These are phyloP conservation scores for Pristis pectinata DNA, from an alignment of 2,797 vertebrate species.

Conservation along the genomic window DNA sequence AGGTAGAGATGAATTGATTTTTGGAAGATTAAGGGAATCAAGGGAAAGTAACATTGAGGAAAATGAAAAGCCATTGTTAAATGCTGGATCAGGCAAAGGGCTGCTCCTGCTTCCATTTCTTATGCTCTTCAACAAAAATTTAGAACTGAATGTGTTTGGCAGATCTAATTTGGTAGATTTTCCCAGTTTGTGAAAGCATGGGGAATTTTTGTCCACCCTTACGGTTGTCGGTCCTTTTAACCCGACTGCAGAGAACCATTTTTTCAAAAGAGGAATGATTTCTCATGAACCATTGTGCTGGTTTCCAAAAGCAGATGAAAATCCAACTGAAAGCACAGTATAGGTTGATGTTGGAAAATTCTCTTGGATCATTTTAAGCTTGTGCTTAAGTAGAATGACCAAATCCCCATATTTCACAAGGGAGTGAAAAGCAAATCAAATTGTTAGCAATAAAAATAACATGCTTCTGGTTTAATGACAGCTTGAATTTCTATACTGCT, in stretches of 20 bases:
- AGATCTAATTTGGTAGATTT: background rate
- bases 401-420: background rate
- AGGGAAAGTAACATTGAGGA: too few relatives aligned
- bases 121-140: background rate
- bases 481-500: too few relatives aligned
- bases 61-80: too few relatives aligned
- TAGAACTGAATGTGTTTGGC: background rate
- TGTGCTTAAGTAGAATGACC: background rate
- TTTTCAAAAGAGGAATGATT: background rate
- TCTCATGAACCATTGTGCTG: background rate
- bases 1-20: too few relatives aligned
- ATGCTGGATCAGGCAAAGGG: too few relatives aligned
- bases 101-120: too few relatives aligned
- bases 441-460: background rate
- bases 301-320: background rate
- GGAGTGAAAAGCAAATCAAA: background rate
- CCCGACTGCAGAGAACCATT: too few relatives aligned
- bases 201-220: background rate
- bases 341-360: background rate
- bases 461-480: too few relatives aligned
- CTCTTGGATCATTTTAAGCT: background rate
- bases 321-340: background rate
- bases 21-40: too few relatives aligned
- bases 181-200: background rate
- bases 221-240: too few relatives aligned